phyloP scores from a whole-genome alignment of 2,797 vertebrate species.

The Gouania willdenowi region DNA sequence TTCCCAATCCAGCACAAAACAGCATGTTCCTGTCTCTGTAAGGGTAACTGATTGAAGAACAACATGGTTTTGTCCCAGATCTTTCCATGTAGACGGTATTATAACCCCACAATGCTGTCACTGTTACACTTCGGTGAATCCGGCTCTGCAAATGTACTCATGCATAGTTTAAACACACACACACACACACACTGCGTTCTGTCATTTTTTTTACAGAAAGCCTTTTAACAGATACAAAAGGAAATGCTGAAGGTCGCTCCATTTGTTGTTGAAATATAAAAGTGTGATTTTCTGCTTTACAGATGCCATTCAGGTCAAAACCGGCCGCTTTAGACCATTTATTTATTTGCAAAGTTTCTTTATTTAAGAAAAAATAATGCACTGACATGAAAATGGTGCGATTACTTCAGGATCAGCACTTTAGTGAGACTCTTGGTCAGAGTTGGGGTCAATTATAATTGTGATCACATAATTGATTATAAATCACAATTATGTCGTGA shows the following conservation, averaged over 20 bases:
- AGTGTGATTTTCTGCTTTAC: no score
- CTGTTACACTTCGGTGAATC: not conserved
- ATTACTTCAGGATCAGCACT: conserved; percentile 46
- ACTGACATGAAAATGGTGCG: conserved; percentile 22
- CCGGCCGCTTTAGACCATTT: not conserved
- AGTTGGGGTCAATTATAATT: no score
- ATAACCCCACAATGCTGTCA: not conserved
- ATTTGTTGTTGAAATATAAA: no score
- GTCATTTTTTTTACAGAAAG: no score
- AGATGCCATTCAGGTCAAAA: not conserved
- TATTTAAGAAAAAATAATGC: conserved; percentile 19
- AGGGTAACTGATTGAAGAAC: not conserved
- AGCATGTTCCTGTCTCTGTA: not conserved
- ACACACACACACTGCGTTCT: no score
- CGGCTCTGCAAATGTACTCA: no score
- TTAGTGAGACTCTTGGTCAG: conserved; percentile 35
- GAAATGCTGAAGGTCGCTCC: not conserved
- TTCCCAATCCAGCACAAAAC: conserved; percentile 1
- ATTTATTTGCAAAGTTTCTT: conserved; percentile 17
- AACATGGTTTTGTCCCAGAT: not conserved
- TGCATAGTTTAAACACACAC: no score
- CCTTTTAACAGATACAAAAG: not conserved
- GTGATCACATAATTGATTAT: no score
- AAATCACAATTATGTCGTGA: no score
- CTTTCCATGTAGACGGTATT: not conserved